Percentiles rank a stretch among this genome's conserved stretches.
Evolutionary conservation across 2,113 vertebrate genomes (phyloP).

Genomic region (Melanerpes formicivorus): DNA sequence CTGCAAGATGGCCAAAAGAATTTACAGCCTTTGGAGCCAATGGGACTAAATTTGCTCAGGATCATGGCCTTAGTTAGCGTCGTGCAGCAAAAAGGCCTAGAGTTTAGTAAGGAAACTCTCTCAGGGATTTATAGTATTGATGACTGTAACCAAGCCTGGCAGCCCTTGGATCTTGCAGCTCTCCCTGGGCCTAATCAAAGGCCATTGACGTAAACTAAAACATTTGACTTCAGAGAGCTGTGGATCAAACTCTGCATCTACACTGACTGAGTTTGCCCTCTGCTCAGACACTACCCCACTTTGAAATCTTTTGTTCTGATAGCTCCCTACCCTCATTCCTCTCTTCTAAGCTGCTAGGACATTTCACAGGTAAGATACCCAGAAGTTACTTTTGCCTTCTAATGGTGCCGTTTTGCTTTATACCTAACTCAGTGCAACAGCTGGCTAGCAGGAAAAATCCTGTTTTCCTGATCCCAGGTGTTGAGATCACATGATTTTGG

Average conservation of each 20-base stretch:
- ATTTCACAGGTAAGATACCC: conserved; percentile 6
- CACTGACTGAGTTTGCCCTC: conserved; percentile 43
- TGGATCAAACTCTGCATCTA: conserved; percentile 49
- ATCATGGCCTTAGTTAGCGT: conserved; percentile 55
- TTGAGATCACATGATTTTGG: not conserved
- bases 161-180: conserved; percentile 67
- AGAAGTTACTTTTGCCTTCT: conserved; percentile 44
- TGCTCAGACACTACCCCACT: conserved; percentile 66
- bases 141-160: conserved; percentile 64
- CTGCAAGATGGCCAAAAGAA: conserved; percentile 1
- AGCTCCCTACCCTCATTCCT: conserved; percentile 44
- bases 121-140: conserved; percentile 62
- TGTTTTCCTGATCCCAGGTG: not conserved
- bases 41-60: conserved; percentile 32
- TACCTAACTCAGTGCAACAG: not conserved
- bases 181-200: conserved; percentile 69
- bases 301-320: conserved; percentile 66
- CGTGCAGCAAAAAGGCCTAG: conserved; percentile 56
- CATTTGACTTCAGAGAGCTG: conserved; percentile 69
- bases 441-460: not conserved
- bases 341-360: conserved; percentile 17
- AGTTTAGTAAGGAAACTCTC: conserved; percentile 48
- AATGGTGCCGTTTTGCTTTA: not conserved
- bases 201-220: conserved; percentile 70
- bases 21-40: not conserved